phyloP scores from a whole-genome alignment of 1,140 invertebrate genomes.

The Diachasma alloeum region DNA sequence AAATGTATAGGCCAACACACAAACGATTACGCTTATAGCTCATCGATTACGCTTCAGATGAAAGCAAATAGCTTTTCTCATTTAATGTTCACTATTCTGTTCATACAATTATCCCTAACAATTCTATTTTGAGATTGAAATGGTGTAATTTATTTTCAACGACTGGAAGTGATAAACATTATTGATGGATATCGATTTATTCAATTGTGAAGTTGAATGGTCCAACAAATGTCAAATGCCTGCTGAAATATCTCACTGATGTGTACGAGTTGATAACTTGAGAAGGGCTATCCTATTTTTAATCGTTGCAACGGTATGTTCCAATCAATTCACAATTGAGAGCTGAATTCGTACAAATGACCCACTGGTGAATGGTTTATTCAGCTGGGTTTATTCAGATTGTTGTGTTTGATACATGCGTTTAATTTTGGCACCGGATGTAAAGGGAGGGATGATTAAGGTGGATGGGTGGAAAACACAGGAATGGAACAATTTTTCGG shows the following conservation, averaged over 20 bases:
- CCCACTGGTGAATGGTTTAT: background rate
- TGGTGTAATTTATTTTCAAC: background rate
- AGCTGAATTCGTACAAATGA: background rate
- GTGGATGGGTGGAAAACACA: background rate
- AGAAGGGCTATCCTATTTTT: background rate
- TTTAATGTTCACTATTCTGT: conserved; percentile 24
- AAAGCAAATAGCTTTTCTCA: conserved; percentile 10
- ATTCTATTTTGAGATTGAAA: background rate
- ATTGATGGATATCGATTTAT: background rate
- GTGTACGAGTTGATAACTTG: too few species aligned
- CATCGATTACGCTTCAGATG: conserved; percentile 11
- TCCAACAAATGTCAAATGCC: background rate
- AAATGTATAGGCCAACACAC: background rate
- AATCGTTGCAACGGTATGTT: background rate
- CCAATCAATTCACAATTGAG: background rate
- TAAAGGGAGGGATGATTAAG: background rate
- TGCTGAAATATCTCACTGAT: background rate
- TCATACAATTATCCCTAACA: background rate
- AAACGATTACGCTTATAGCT: conserved; percentile 13
- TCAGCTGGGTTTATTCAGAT: background rate
- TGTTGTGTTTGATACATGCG: background rate
- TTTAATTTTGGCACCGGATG: background rate
- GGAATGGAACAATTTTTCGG: background rate
- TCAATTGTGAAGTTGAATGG: background rate
- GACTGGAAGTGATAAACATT: background rate